A percentile compares a stretch with the other conserved stretches of the same genome.
phyloP scores from a whole-genome alignment of 2,113 vertebrate species.

The Spermophilus dauricus region DNA sequence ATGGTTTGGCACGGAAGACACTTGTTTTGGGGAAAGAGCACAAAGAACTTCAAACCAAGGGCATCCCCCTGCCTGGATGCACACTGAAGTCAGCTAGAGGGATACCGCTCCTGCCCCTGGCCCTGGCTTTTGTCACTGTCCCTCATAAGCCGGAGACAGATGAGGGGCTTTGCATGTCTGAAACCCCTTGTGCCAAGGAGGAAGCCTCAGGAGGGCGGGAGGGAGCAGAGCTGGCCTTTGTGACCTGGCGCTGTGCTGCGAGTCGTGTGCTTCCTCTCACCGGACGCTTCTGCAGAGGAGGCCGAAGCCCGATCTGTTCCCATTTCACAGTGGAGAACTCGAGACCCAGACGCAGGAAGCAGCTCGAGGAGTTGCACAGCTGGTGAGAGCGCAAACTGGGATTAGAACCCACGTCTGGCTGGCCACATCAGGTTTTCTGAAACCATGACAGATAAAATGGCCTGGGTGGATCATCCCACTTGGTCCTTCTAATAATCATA shows the following conservation, averaged over 20 bases:
- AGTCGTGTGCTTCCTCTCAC: background rate
- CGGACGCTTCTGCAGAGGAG: background rate
- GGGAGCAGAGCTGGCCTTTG: background rate
- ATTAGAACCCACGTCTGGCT: background rate
- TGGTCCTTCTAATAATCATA: background rate
- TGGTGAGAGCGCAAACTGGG: background rate
- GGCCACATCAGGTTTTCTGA: background rate
- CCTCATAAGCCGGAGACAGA: background rate
- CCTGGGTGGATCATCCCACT: background rate
- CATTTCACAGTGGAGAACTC: background rate
- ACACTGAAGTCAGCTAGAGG: background rate
- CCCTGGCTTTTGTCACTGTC: rapidly evolving
- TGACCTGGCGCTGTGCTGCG: background rate
- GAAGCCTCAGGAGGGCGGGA: background rate
- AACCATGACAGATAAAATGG: background rate
- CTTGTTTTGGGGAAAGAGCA: conserved; percentile 67
- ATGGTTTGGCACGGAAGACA: conserved; percentile 66
- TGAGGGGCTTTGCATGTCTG: background rate
- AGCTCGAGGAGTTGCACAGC: background rate
- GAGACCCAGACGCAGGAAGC: background rate
- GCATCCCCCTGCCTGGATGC: background rate
- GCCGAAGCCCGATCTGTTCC: background rate
- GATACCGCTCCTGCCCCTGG: background rate
- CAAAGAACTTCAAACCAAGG: conserved; percentile 23
- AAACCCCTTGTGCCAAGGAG: background rate